These are phyloP conservation scores for Mus caroli DNA, from an alignment of 2,797 vertebrate genomes.

Conservation along the genomic window DNA sequence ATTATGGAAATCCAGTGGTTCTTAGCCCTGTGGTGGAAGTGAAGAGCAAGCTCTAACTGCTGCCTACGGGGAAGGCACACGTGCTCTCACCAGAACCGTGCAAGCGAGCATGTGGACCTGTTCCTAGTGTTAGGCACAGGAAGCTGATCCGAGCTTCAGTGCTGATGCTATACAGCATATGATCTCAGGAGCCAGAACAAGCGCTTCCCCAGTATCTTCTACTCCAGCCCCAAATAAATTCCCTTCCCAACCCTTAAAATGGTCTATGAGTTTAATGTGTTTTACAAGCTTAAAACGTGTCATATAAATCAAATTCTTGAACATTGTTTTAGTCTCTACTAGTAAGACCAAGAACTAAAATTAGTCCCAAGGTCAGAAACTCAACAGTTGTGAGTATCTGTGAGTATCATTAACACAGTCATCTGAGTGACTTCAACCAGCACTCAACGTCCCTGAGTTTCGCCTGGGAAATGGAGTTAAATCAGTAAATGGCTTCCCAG, in stretches of 20 bases:
- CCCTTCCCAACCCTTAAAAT: slow-evolving; percentile 28
- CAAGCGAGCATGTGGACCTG: neutral
- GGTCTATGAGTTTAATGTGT: neutral
- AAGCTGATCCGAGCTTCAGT: neutral
- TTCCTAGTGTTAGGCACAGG: neutral
- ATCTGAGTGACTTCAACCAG: neutral
- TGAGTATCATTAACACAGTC: neutral
- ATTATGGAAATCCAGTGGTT: neutral
- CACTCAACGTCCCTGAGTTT: slow-evolving; percentile 2
- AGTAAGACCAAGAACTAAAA: slow-evolving; percentile 20
- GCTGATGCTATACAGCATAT: neutral
- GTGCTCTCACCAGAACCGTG: neutral
- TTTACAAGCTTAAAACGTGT: slow-evolving; percentile 12
- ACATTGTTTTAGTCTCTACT: slow-evolving; percentile 5
- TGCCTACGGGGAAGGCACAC: neutral
- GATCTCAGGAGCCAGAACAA: neutral
- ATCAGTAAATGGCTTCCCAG: neutral
- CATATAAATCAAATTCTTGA: slow-evolving; percentile 38
- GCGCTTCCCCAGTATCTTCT: neutral
- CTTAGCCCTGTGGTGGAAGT: neutral
- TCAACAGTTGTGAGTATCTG: neutral
- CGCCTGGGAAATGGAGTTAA: neutral
- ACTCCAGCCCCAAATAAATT: neutral
- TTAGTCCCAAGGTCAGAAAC: slow-evolving; percentile 3
- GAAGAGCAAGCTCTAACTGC: neutral